Conservation (phyloP, 53 echinoderm and acorn worm species). For the Crossaster papposus region DNA sequence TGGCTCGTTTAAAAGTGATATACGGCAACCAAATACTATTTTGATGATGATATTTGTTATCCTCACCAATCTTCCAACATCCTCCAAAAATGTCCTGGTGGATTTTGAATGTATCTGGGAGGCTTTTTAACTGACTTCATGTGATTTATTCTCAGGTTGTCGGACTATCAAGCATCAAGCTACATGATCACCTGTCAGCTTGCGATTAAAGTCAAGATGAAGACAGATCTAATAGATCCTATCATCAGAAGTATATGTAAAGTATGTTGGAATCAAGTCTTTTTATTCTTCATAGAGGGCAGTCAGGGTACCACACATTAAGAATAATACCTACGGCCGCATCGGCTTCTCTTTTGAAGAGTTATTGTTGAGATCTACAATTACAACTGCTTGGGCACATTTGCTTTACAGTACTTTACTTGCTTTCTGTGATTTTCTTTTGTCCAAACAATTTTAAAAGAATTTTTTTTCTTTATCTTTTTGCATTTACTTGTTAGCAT, state of each 20-base stretch:
- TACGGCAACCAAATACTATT: too few relatives aligned
- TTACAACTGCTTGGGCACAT: too few relatives aligned
- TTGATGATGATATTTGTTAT: too few relatives aligned
- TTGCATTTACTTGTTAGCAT: constrained; percentile 31
- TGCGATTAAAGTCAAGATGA: constrained; percentile 71
- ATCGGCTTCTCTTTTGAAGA: not conserved
- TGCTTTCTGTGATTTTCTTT: not conserved
- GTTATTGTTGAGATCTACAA: too few relatives aligned
- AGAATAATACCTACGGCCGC: not conserved
- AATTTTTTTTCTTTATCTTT: not conserved
- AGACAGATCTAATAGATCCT: constrained; percentile 71
- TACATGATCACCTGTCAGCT: constrained; percentile 93
- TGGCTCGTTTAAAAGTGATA: too few relatives aligned
- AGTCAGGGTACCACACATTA: not conserved
- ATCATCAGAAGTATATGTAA: constrained; percentile 78
- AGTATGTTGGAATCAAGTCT: constrained; percentile 51
- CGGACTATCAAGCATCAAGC: constrained; percentile 85
- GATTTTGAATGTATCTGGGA: too few relatives aligned
- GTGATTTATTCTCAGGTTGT: not conserved
- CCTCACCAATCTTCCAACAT: too few relatives aligned
- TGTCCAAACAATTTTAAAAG: not conserved
- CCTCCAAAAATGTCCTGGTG: too few relatives aligned
- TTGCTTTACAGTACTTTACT: not conserved
- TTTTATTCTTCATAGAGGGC: not conserved
- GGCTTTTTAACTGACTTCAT: not conserved